Conservation (phyloP, 2,797 vertebrate genomes). For the Gadopsis marmoratus region DNA sequence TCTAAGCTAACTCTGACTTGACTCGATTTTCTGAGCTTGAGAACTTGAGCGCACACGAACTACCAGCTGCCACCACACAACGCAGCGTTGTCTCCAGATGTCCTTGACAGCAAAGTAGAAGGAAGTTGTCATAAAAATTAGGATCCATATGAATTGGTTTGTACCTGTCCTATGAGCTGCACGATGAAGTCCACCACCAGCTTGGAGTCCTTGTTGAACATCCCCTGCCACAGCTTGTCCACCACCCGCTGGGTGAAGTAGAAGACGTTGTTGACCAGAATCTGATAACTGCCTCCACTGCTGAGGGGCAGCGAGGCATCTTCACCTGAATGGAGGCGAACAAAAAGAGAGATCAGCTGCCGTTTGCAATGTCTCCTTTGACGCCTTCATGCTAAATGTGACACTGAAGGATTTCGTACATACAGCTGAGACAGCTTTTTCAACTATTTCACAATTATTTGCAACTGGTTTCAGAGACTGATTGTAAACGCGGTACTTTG, state of each 20-base stretch:
- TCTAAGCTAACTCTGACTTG: neutral
- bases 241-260: slow-evolving; percentile 98
- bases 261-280: slow-evolving; percentile 98
- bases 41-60: neutral
- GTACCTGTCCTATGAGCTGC: slow-evolving; percentile 98
- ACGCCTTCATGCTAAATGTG: neutral
- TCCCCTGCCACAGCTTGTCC: slow-evolving; percentile 99
- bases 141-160: neutral
- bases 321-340: slow-evolving; percentile 86
- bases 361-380: neutral
- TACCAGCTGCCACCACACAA: neutral
- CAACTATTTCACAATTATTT: neutral
- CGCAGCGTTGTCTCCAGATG: neutral
- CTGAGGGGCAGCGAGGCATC: slow-evolving; percentile 96
- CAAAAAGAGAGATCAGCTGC: neutral
- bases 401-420: neutral
- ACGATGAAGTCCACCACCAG: slow-evolving; percentile 98
- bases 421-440: neutral
- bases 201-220: slow-evolving; percentile 99
- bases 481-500: neutral
- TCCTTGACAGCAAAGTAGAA: neutral
- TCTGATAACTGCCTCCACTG: slow-evolving; percentile 95
- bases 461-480: neutral
- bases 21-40: neutral
- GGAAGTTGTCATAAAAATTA: neutral